phyloP scores from a whole-genome alignment of 1,140 invertebrate genomes.

The Nymphalis io region DNA sequence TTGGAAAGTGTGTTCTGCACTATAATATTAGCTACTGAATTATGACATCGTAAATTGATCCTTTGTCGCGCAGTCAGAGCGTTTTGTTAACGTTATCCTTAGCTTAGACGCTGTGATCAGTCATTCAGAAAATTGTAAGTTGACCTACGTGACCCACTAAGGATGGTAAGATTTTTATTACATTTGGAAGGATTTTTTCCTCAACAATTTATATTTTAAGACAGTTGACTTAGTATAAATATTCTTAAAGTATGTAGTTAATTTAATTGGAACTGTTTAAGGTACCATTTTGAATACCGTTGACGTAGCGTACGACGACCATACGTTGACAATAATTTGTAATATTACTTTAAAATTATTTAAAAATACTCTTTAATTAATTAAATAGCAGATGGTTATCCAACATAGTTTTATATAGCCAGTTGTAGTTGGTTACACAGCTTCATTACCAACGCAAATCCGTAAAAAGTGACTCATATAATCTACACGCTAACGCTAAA shows the following conservation, averaged over 20 bases:
- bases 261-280: too few relatives aligned
- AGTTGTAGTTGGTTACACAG: too few relatives aligned
- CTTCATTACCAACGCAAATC: too few relatives aligned
- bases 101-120: slow-evolving; percentile 11
- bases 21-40: slow-evolving; percentile 26
- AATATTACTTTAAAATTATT: too few relatives aligned
- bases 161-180: neutral
- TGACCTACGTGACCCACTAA: neutral
- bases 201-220: neutral
- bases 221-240: neutral
- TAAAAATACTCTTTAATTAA: too few relatives aligned
- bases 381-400: too few relatives aligned
- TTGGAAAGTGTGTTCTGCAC: neutral
- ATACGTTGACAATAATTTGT: too few relatives aligned
- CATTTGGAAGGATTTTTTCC: neutral
- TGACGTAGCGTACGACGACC: too few relatives aligned
- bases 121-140: neutral
- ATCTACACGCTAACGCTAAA: too few relatives aligned
- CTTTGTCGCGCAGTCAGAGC: slow-evolving; percentile 25
- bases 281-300: too few relatives aligned
- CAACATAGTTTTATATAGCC: too few relatives aligned
- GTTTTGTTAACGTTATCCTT: slow-evolving; percentile 28
- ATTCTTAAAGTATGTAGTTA: neutral
- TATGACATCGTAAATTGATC: slow-evolving; percentile 44
- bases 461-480: too few relatives aligned